Base-by-base conservation (phyloP, 2,113 vertebrate genomes). In the Catharus fuscescens region DNA sequence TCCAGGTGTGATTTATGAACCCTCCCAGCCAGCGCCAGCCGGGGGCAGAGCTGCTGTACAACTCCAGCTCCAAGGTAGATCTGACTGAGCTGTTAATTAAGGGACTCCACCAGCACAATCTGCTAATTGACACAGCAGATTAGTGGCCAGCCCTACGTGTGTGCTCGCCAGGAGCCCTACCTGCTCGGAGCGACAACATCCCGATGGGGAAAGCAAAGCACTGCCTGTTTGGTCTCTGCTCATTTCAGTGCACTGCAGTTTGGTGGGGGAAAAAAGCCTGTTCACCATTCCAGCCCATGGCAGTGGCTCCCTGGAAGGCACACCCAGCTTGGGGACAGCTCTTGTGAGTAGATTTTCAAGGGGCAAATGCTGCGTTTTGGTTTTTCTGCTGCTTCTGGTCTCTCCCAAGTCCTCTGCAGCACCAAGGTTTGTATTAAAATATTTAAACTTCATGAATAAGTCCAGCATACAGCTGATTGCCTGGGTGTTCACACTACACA, bases 391-490 rank as follows among this genome's bases (percentile, higher is more conserved):
- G 14, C 54, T 62, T 11, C 18, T 42, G 8, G 3, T 18, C 38
- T n/a, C 60, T 62, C 42, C 61, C 23, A 38, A 26, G 57, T 44
- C 66, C 1, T 13, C 78, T 24, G 74, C 38, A 69, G 86, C 53
- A 70, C 23, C 6, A 5, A 52, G 18, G 29, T 42, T 85, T 59
- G 59, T 6, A 17, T 40, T 80, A 4, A 91, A 96, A 89, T 78
- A 96, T 89, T 95, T 65, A 86, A 44, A 80, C 50, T 73, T 93
- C 77, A 89, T 86, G 5, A 83, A 56, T 80, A 96, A 89, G 45
- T 70, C 64, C 84, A 70, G 90, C 45, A n/a, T 10, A n/a, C 40
- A 83, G 84, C 64, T 80, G 83, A 66, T 25, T 0, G 0, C 23
- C 62, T 52, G 64, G n/a, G 14, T 38, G 44, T 14, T 92, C 44